Evolutionary conservation across 2,113 vertebrate genomes (phyloP).

Genomic region (Balaeniceps rex): DNA sequence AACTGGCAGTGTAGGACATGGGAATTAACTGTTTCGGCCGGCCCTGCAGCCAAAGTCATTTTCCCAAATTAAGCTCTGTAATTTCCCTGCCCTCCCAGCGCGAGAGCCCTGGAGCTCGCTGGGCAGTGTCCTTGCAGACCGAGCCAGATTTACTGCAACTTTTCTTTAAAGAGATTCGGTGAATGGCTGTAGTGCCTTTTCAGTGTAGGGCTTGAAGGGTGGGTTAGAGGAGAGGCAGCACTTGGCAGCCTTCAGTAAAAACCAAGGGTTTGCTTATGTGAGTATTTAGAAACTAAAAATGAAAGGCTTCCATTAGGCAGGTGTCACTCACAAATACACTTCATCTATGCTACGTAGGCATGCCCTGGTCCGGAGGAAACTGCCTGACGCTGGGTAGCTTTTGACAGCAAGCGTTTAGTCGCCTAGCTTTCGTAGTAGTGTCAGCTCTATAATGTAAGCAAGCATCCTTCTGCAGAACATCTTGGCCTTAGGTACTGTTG

Average conservation of each 20-base stretch:
- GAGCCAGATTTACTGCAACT: not conserved
- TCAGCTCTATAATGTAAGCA: not conserved
- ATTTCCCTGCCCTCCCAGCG: not conserved
- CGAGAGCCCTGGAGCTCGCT: not conserved
- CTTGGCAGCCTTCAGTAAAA: not conserved
- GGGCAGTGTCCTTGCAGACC: not conserved
- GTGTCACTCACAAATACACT: not conserved
- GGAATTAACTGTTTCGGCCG: not conserved
- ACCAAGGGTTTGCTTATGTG: not conserved
- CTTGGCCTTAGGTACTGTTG: not conserved
- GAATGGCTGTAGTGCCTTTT: not conserved
- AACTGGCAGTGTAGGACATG: not conserved
- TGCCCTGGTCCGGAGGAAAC: not conserved
- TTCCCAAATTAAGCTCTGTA: not conserved
- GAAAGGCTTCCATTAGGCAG: not conserved
- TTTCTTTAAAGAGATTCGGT: not conserved
- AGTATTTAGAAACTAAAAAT: not conserved
- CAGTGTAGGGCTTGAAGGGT: not conserved
- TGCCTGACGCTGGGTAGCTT: not conserved
- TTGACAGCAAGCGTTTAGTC: not conserved
- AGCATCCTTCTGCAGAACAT: not conserved
- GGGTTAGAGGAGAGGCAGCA: not conserved
- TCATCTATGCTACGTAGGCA: rapidly evolving
- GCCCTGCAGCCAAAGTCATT: not conserved
- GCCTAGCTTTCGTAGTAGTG: rapidly evolving